These are phyloP conservation scores for Spilarctia lutea DNA, from an alignment of 2,888 invertebrate species.

Conservation along the genomic window DNA sequence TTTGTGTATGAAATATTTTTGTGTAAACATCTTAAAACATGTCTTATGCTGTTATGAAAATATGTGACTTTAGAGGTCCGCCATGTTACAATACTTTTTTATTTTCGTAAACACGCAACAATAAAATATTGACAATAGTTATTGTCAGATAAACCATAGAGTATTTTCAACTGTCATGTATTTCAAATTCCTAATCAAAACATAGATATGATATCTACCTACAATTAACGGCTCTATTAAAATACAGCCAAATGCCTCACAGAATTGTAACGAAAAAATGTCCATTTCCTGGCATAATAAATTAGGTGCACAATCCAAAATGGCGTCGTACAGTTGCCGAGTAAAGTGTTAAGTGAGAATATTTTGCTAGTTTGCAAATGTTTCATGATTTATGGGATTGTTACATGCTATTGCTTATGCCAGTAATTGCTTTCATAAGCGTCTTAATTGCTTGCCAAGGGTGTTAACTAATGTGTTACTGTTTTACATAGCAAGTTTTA, in stretches of 20 bases:
- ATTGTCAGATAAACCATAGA: background rate
- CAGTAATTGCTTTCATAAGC: conserved; percentile 32
- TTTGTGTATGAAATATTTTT: conserved; percentile 22
- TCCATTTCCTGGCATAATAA: conserved; percentile 24
- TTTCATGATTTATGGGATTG: conserved; percentile 40
- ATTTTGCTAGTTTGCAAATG: conserved; percentile 37
- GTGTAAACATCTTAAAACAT: conserved; percentile 14
- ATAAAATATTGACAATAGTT: background rate
- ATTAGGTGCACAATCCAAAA: conserved; percentile 44
- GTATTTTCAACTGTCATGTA: background rate
- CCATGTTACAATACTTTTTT: too few species aligned
- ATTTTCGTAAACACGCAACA: background rate
- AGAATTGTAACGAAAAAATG: conserved; percentile 13
- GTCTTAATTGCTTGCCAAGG: conserved; percentile 35
- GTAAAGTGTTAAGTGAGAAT: conserved; percentile 44
- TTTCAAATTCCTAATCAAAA: background rate
- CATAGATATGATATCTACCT: background rate
- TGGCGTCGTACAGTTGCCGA: conserved; percentile 29
- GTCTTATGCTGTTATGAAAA: background rate
- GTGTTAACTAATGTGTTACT: conserved; percentile 17
- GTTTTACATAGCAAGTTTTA: background rate
- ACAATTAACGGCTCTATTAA: background rate
- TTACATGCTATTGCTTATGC: conserved; percentile 21
- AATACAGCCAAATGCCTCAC: background rate
- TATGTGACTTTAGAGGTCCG: background rate